Percentiles rank a stretch among this genome's conserved stretches.
Evolutionary conservation across 2,113 vertebrate genomes (phyloP).

Genomic region (Pteruthius melanotis): DNA sequence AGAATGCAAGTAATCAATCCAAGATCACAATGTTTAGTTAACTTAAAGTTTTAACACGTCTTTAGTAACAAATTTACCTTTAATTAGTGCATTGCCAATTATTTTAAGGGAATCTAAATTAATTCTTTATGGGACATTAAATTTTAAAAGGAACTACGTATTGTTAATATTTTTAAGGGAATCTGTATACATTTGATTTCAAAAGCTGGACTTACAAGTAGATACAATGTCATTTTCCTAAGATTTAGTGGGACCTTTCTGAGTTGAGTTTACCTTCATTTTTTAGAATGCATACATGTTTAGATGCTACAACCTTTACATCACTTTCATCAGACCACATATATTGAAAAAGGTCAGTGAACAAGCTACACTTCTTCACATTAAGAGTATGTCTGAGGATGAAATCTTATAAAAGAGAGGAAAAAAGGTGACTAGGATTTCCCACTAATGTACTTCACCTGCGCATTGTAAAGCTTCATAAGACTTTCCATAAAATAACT

Average conservation of each 20-base stretch:
- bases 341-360: neutral
- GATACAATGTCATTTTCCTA: neutral
- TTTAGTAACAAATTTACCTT: neutral
- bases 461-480: neutral
- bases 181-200: neutral
- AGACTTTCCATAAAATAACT: neutral
- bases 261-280: neutral
- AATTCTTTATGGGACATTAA: constrained; percentile 14
- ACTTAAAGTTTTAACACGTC: neutral
- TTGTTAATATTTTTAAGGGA: neutral
- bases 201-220: neutral
- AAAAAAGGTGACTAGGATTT: neutral
- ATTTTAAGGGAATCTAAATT: constrained; percentile 11
- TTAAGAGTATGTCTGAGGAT: neutral
- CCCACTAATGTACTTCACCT: neutral
- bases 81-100: constrained; percentile 17
- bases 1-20: neutral
- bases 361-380: neutral
- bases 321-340: neutral
- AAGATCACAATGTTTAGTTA: neutral
- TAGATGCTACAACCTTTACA: neutral
- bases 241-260: neutral
- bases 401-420: neutral
- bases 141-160: neutral
- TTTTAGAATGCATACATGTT: neutral